Evolutionary conservation across 2,888 invertebrate species (phyloP), one percentile per base, ranked within the genome.

Genomic region (Catonia carolina): DNA sequence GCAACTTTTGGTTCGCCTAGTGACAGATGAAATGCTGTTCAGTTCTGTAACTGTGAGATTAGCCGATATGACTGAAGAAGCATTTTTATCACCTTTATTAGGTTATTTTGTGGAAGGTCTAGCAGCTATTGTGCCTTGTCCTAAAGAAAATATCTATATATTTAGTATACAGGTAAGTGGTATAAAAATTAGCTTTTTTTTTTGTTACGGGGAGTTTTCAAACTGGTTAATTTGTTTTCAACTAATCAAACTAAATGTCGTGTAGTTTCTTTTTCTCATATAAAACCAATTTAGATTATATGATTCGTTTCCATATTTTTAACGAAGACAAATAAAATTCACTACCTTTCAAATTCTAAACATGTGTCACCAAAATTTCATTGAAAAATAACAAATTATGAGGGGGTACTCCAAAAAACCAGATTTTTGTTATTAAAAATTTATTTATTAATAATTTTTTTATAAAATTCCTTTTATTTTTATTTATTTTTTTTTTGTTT

Each of bases 41-140:
- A 94, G 93, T 72, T 94, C 95, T 0, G 92, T 97, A 37, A 96
- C 96, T 0, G 88, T 98, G 0, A 81, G 95, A 2, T 74, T 97
- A 15, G 89, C 90, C 69, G 91, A 93, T 67, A 94, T 96, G 90
- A 93, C 92, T 0, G 88, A 89, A 49, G 89, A 92, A 65, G 88
- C 89, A 2, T 96, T 97, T 71, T 77, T 97, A 1, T 93, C 94
- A 0, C 94, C 93, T 0, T 73, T 96, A 10, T 75, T 93, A 12
- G 83, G 85, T 12, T 92, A 89, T 73, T 95, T 97, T 68, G 74
- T 92, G 0, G 93, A 95, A 65, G 95, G 90, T 0, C 73, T 97
- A 39, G 92, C 95, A 0, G 92, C 91, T 0, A 92, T 96, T 59
- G 88, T 89, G 67, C 93, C 93, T 0, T 92, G 93, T 59, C 90